Base-by-base conservation (phyloP, 1,140 invertebrate genomes). In the Metopolophium dirhodum region DNA sequence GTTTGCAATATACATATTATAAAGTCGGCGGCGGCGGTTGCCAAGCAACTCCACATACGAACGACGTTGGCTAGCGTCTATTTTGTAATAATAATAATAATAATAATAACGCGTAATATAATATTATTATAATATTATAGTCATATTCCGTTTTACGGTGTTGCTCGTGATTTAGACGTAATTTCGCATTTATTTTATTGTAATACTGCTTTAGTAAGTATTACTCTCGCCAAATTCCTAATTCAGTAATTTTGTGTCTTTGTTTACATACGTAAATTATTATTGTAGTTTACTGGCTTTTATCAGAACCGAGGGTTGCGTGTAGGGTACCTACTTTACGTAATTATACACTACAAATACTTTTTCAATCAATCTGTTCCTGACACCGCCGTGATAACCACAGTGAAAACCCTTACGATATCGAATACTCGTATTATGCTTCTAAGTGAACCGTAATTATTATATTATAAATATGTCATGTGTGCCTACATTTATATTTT, bases 91-190 rank as follows among this genome's bases (percentile, higher is more conserved):
- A 89, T 49, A 90, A 37, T 61, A n/a, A n/a, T n/a, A n/a, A n/a
- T n/a, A 61, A 30, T 49, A 90, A 61, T 68, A 91, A 91, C 26
- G 90, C n/a, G 90, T 18, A 45, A 90, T 90, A 37, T 26, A 86
- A 35, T 83, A 83, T 83, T 83, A 22, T 85, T 85, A 41, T 85
- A 41, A 89, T 61, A 35, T 26, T 18, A n/a, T 18, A 77, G n/a
- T n/a, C 61, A 35, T 61, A 90, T 61, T 49, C 7, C 18, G 26
- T 61, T 41, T 57, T 61, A 57, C 57, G 41, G 14, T 20, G 35
- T 90, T 90, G 22, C 54, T 45, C 23, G 37, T 41, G 89, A 57
- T 90, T 57, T 57, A 90, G n/a, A 90, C 20, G 88, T 90, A 35
- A 90, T 90, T 61, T 61, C 22, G 22, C 26, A 45, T 61, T 61